A percentile compares a stretch with the other conserved stretches of the same genome.
These are phyloP conservation scores for Daphoenositta chrysoptera DNA, from an alignment of 2,113 vertebrate genomes.

Conservation along the genomic window DNA sequence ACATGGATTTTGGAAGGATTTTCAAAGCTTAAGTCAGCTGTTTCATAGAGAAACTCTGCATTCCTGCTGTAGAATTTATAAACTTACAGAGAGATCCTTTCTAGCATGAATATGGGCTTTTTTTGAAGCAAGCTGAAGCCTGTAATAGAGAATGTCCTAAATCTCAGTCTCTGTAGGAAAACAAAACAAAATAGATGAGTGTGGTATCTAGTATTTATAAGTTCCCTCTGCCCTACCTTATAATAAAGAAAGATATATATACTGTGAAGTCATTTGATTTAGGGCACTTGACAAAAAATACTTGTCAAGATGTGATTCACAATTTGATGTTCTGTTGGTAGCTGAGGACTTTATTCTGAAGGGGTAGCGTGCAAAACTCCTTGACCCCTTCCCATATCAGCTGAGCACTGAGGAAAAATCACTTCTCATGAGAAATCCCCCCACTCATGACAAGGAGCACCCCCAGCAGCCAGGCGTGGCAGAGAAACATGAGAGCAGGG, in stretches of 20 bases:
- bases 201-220: neutral
- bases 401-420: neutral
- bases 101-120: neutral
- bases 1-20: neutral
- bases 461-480: neutral
- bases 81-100: neutral
- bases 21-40: neutral
- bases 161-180: neutral
- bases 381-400: neutral
- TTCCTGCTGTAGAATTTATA: neutral
- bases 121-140: neutral
- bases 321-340: neutral
- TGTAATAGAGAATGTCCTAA: neutral
- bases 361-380: neutral
- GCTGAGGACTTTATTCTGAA: neutral
- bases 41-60: neutral
- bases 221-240: neutral
- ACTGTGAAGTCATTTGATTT: neutral
- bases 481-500: neutral
- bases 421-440: neutral
- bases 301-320: neutral
- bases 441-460: neutral
- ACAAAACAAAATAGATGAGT: neutral
- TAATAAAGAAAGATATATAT: neutral
- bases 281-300: neutral